Evolutionary conservation across 2,113 vertebrate species (phyloP), one percentile per base, ranked within the genome.

Genomic region (Toxotes jaculatrix): DNA sequence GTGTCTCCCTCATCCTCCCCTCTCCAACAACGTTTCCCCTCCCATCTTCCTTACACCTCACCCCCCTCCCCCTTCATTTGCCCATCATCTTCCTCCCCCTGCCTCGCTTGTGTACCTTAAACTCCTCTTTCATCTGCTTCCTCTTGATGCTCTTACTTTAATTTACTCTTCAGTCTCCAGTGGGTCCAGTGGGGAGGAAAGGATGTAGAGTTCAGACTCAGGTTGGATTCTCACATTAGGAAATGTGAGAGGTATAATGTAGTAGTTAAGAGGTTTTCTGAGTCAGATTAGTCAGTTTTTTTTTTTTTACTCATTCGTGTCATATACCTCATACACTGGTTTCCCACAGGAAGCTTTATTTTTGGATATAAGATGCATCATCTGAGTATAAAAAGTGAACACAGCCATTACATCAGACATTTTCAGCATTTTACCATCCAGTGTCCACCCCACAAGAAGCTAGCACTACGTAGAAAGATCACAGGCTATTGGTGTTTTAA

Each of bases 71-170:
- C 74, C 38, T 34, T 57, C 74, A 3, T 79, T 64, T 55, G 77
- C 34, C 60, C 45, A 56, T 80, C 77, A 69, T 85, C 79, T 42
- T 59, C 77, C 66, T 87, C 65, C 83, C 84, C 74, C 74, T 73
- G 76, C 40, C 31, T 31, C 16, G 3, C 56, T 65, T 17, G 51
- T 76, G 69, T n/a, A 63, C 71, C 60, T 70, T 62, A 21, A 62
- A 21, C 62, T 67, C 61, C 62, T 74, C 53, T 71, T 82, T 74
- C 43, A 78, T 85, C 79, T 53, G 40, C 72, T 70, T 68, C 76
- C 66, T 65, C 23, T 51, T 23, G 53, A 80, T 36, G 63, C 65
- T 45, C 43, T 38, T 49, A 40, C 62, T 63, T 62, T 82, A 38
- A 70, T 19, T 63, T 40, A 53, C 85, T 69, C 63, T 47, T 70